phyloP scores from a whole-genome alignment of 2,888 invertebrate species.

The Eudasyphora cyanicolor region DNA sequence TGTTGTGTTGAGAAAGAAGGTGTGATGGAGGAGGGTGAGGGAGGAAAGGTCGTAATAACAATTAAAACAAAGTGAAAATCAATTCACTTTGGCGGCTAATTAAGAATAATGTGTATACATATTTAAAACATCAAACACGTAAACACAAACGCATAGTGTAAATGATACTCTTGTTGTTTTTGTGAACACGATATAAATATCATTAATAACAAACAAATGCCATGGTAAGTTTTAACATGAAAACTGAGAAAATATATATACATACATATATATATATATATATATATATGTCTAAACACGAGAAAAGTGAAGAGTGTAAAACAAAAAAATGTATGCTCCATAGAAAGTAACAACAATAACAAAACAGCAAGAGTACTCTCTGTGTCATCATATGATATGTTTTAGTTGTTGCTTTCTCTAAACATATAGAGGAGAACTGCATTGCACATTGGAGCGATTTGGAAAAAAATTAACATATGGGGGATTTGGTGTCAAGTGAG shows the following conservation, averaged over 20 bases:
- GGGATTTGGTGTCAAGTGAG: no score
- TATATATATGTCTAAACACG: no score
- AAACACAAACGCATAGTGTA: background rate
- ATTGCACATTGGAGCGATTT: no score
- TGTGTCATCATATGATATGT: background rate
- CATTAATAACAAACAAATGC: background rate
- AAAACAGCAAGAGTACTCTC: background rate
- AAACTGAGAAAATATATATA: no score
- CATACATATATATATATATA: no score
- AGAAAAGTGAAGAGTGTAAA: background rate
- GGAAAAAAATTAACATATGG: no score
- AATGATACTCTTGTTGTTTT: background rate
- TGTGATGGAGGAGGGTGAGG: background rate
- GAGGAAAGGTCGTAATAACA: background rate
- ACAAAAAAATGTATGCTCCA: background rate
- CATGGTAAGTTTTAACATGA: background rate
- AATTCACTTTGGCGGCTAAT: conserved; percentile 27
- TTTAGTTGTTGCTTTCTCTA: background rate
- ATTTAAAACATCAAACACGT: background rate
- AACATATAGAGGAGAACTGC: no score
- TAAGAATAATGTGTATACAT: conserved; percentile 1
- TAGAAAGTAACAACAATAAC: background rate
- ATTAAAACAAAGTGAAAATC: conserved; percentile 36
- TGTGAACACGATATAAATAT: background rate
- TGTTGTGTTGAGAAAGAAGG: background rate